Percentiles rank a stretch among this genome's conserved stretches.
phyloP scores from a whole-genome alignment of 2,113 vertebrate species.

The Zootoca vivipara region DNA sequence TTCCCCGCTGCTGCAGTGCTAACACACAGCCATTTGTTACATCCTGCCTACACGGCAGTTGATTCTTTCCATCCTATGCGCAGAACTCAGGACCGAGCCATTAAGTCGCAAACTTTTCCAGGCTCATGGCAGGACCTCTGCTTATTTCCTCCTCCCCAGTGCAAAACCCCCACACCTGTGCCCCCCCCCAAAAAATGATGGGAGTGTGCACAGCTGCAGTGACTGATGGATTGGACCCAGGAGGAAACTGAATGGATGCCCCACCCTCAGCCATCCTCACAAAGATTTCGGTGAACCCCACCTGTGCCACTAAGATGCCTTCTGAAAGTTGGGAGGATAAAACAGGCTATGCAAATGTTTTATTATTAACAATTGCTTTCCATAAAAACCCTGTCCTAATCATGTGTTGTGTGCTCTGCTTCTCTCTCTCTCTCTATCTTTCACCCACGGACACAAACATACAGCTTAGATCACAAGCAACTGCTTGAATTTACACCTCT shows the following conservation, averaged over 20 bases:
- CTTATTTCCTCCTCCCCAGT: background rate
- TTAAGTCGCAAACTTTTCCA: background rate
- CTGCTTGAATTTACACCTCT: conserved; percentile 14
- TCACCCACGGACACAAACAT: background rate
- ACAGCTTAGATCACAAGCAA: conserved; percentile 2
- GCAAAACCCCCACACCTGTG: background rate
- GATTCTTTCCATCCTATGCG: background rate
- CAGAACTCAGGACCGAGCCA: background rate
- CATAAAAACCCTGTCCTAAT: background rate
- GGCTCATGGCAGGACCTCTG: background rate
- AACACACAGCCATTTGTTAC: background rate
- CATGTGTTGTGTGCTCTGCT: background rate
- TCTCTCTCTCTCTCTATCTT: background rate
- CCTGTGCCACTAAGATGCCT: background rate
- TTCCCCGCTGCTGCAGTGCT: background rate
- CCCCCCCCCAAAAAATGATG: background rate
- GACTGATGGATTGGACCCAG: background rate
- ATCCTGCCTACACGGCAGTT: background rate
- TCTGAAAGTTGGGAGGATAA: background rate
- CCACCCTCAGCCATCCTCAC: background rate
- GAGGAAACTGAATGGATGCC: background rate
- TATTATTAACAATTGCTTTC: conserved; percentile 1
- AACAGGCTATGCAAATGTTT: background rate
- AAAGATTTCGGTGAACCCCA: background rate
- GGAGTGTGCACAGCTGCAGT: background rate